These are phyloP conservation scores for Phyllotis vaccarum DNA, from an alignment of 2,797 vertebrate species.

Conservation along the genomic window DNA sequence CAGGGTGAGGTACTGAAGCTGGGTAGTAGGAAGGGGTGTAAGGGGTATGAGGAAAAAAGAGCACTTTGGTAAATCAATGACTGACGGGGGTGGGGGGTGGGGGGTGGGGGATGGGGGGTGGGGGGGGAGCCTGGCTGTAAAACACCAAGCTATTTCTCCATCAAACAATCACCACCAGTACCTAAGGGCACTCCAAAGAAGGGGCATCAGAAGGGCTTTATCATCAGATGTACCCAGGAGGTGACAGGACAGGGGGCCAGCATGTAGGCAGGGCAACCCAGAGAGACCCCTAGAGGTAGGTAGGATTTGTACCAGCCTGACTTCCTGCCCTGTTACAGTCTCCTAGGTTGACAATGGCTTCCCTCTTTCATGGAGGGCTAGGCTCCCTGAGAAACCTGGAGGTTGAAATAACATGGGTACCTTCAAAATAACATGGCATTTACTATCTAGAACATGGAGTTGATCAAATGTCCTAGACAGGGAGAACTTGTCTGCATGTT, in stretches of 20 bases:
- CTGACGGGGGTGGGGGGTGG: fast-evolving
- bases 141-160: not conserved
- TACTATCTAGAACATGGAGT: not conserved
- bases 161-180: not conserved
- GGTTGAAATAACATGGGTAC: not conserved
- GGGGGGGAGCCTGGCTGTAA: fast-evolving
- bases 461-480: not conserved
- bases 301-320: fast-evolving
- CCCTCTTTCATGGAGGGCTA: not conserved
- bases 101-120: no score
- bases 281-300: no score
- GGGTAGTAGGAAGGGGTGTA: not conserved
- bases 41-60: not conserved
- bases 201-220: not conserved
- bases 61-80: fast-evolving
- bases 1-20: not conserved
- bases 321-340: not conserved
- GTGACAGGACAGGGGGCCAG: not conserved
- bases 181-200: fast-evolving
- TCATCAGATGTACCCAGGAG: not conserved
- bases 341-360: not conserved
- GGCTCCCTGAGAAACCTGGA: not conserved
- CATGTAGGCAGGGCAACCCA: not conserved
- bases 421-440: not conserved
- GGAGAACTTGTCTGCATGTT: not conserved